phyloP scores from a whole-genome alignment of 2,797 vertebrate species.

The Dermochelys coriacea region DNA sequence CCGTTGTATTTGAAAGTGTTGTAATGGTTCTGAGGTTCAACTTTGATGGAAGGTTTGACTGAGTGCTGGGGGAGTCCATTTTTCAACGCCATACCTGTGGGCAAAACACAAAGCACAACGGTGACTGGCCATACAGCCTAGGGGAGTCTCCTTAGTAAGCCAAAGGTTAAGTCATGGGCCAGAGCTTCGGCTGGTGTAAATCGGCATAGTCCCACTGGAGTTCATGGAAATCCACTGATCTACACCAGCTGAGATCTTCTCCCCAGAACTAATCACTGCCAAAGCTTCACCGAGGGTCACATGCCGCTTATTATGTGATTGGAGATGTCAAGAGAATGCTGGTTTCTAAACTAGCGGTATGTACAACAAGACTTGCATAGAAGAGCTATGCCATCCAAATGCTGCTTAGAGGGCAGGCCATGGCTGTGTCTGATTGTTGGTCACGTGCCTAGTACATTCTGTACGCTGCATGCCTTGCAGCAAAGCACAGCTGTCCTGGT shows the following conservation, averaged over 20 bases:
- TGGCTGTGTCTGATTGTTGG: background rate
- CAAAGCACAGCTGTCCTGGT: background rate
- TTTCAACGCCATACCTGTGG: slow-evolving; percentile 79
- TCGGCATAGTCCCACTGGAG: background rate
- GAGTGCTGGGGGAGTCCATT: slow-evolving; percentile 88
- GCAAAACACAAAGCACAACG: slow-evolving; percentile 41
- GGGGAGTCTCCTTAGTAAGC: background rate
- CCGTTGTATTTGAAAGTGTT: slow-evolving; percentile 87
- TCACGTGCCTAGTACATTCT: background rate
- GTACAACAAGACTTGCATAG: background rate
- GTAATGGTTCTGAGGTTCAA: slow-evolving; percentile 85
- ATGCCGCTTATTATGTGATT: background rate
- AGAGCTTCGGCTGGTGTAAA: background rate
- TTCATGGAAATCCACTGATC: background rate
- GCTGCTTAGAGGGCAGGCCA: background rate
- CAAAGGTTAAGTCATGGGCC: background rate
- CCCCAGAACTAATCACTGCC: too few relatives aligned
- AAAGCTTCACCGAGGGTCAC: background rate
- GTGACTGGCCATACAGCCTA: background rate
- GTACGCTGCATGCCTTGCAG: background rate
- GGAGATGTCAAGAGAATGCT: background rate
- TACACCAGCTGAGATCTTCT: background rate
- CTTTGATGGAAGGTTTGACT: slow-evolving; percentile 89
- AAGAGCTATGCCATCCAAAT: background rate
- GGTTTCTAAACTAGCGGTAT: background rate